Evolutionary conservation across 2,888 invertebrate genomes (phyloP).

Genomic region (Amphipoea lucens): DNA sequence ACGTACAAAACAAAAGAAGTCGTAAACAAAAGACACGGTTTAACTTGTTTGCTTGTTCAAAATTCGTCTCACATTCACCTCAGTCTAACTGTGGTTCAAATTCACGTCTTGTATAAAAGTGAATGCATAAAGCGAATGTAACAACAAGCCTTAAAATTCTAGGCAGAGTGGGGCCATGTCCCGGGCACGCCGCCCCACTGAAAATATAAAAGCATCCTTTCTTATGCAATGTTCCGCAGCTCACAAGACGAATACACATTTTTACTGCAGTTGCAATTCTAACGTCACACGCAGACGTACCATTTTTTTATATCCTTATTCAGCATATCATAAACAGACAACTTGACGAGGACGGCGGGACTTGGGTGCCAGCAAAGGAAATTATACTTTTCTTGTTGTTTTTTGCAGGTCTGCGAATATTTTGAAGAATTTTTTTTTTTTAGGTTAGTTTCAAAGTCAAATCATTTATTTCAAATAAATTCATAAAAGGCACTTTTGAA

Average conservation of each 20-base stretch:
- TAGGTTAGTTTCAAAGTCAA: neutral
- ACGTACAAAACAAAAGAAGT: constrained; percentile 7
- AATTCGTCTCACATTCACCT: constrained; percentile 45
- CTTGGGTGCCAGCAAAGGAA: constrained; percentile 43
- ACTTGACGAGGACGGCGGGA: constrained; percentile 28
- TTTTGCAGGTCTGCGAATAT: constrained; percentile 5
- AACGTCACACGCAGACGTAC: constrained; percentile 72
- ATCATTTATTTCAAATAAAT: too few relatives aligned
- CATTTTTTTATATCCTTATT: constrained; percentile 63
- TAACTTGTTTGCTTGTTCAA: constrained; percentile 31
- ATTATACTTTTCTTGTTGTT: constrained; percentile 33
- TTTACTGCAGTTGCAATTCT: constrained; percentile 74
- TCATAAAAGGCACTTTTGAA: neutral
- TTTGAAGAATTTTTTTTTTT: neutral
- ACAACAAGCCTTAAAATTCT: constrained; percentile 74
- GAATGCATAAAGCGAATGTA: constrained; percentile 73
- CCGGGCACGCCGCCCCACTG: constrained; percentile 61
- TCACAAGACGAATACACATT: constrained; percentile 72
- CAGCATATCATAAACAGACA: constrained; percentile 46
- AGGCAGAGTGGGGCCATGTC: constrained; percentile 62
- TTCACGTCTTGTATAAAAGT: constrained; percentile 61
- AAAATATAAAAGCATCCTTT: constrained; percentile 76
- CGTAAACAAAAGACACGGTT: constrained; percentile 10
- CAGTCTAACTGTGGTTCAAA: constrained; percentile 52
- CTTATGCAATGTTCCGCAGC: constrained; percentile 72